Evolutionary conservation across 1,140 invertebrate species (phyloP).

Genomic region (Drosophila lini): DNA sequence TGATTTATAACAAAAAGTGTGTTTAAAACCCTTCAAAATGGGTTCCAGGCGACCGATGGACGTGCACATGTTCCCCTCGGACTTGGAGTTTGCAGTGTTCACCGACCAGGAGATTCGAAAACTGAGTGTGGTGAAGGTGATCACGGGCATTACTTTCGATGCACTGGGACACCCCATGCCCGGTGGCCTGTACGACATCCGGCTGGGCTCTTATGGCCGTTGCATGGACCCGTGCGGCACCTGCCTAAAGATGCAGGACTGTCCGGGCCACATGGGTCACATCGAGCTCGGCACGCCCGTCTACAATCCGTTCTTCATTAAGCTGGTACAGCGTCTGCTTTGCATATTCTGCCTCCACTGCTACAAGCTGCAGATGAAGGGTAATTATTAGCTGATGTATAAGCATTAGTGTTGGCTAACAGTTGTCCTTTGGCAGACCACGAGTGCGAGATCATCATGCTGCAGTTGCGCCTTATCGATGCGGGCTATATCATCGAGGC

Average conservation of each 20-base stretch:
- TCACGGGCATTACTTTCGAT: constrained; percentile 93
- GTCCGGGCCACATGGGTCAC: constrained; percentile 97
- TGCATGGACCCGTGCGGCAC: constrained; percentile 91
- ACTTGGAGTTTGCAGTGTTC: constrained; percentile 89
- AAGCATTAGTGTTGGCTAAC: not conserved
- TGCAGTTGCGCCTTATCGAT: constrained; percentile 91
- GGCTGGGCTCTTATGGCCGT: constrained; percentile 88
- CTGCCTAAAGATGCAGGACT: constrained; percentile 90
- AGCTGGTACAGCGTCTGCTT: constrained; percentile 89
- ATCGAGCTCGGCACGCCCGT: constrained; percentile 96
- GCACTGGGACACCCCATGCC: constrained; percentile 91
- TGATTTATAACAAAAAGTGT: constrained; percentile 18
- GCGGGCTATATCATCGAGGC: constrained; percentile 90
- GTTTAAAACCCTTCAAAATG: constrained; percentile 39
- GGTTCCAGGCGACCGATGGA: constrained; percentile 53
- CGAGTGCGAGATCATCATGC: constrained; percentile 88
- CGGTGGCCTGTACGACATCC: constrained; percentile 94
- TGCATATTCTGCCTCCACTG: constrained; percentile 90
- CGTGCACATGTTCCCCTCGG: constrained; percentile 71
- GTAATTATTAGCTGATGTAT: constrained; percentile 71
- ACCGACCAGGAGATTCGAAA: constrained; percentile 93
- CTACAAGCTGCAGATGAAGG: constrained; percentile 89
- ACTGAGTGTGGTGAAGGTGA: constrained; percentile 94
- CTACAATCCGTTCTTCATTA: constrained; percentile 96
- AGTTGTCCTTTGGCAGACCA: constrained; percentile 83